Evolutionary conservation across 1,140 invertebrate genomes (phyloP), one percentile per base, ranked within the genome.

Genomic region (Drosophila teissieri): DNA sequence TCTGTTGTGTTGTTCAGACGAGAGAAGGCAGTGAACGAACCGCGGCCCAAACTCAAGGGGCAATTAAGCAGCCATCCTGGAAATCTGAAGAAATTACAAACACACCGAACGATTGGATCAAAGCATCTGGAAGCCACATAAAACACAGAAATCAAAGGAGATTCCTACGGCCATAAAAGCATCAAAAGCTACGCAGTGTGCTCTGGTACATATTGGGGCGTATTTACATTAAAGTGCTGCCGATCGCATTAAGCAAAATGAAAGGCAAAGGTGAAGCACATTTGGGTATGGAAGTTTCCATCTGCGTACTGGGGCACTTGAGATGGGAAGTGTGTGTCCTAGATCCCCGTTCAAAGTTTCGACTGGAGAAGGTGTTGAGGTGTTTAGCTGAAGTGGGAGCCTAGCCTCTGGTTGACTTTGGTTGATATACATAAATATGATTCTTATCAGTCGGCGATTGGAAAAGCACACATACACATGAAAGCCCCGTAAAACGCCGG

Each of bases 21-120:
- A 77, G 5, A 22, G 22, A 40, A 27, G 61, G 44, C 31, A 46
- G 34, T 36, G 27, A 45, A 52, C 49, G 15, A 36, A 34, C 12
- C 27, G 42, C 40, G 24, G 34, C 22, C 36, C 42, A 24, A 72
- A 69, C 74, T 83, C 76, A 84, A 83, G 80, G 72, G 80, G 80
- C 80, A 84, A 84, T 84, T 84, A 84, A 82, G 79, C 78, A 80
- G 45, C 54, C 48, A 15, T 22, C 14, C 52, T 54, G 14, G 19
- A 19, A 19, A 8, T 11, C 19, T 7, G 11, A 27, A 54, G 12
- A 37, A 19, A 19, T 4, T 24, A 14, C 51, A 10, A 57, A 8
- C 3, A 12, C 36, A 36, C 11, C 46, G 46, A 58, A 60, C 45
- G 70, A 83, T 70, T 70, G 54, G 80, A 83, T 83, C 80, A 84